Evolutionary conservation across 2,888 invertebrate genomes (phyloP).

Genomic region (Parelbella ahira): DNA sequence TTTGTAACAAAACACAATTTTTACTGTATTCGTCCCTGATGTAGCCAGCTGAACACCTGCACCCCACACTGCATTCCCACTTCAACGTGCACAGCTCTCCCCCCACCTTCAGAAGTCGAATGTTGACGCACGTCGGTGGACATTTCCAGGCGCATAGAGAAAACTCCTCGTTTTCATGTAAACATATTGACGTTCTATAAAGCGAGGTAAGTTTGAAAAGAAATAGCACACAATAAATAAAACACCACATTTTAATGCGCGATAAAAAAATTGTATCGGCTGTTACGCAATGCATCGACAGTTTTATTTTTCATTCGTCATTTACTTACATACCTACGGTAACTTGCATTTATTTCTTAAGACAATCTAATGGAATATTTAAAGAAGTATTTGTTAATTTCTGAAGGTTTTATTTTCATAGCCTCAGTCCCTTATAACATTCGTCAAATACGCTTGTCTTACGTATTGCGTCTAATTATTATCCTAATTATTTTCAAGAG

Average conservation of each 20-base stretch:
- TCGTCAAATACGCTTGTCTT: too few relatives aligned
- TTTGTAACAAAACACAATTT: conserved; percentile 50
- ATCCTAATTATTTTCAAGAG: too few relatives aligned
- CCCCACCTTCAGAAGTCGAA: conserved; percentile 39
- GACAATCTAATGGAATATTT: too few relatives aligned
- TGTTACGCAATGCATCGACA: too few relatives aligned
- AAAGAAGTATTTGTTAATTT: too few relatives aligned
- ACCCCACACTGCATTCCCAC: conserved; percentile 66
- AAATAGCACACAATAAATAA: conserved; percentile 9
- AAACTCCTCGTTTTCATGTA: conserved; percentile 53
- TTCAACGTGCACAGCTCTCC: conserved; percentile 43
- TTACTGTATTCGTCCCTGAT: conserved; percentile 60
- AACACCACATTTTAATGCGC: neutral
- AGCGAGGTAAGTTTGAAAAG: conserved; percentile 13
- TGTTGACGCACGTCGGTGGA: conserved; percentile 65
- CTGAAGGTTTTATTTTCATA: too few relatives aligned
- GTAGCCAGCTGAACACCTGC: conserved; percentile 59
- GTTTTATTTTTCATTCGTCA: too few relatives aligned
- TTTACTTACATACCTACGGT: too few relatives aligned
- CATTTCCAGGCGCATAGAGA: conserved; percentile 65
- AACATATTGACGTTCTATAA: conserved; percentile 55
- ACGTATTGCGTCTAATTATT: too few relatives aligned
- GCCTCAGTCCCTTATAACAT: too few relatives aligned
- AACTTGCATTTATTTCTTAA: too few relatives aligned
- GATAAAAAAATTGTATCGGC: too few relatives aligned